These are phyloP conservation scores for Drosophila equinoxialis DNA, from an alignment of 1,140 invertebrate genomes.

Conservation along the genomic window DNA sequence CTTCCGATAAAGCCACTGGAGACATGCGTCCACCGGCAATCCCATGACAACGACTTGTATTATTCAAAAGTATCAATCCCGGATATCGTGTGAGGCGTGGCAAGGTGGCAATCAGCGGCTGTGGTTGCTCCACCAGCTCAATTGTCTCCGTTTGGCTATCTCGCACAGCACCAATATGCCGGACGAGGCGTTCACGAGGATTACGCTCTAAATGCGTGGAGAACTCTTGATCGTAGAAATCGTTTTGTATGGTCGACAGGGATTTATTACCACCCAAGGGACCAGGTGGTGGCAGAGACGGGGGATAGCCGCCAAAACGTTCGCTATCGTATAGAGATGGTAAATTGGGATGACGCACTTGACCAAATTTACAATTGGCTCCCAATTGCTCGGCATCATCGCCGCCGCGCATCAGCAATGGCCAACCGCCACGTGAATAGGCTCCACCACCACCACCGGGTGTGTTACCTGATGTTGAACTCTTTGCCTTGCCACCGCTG, in stretches of 20 bases:
- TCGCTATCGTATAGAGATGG: slow-evolving; percentile 68
- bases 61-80: slow-evolving; percentile 68
- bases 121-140: slow-evolving; percentile 50
- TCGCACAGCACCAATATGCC: slow-evolving; percentile 48
- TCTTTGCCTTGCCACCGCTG: not conserved
- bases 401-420: slow-evolving; percentile 22
- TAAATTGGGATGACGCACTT: slow-evolving; percentile 86
- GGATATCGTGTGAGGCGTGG: slow-evolving; percentile 63
- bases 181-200: slow-evolving; percentile 54
- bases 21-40: slow-evolving; percentile 84
- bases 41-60: slow-evolving; percentile 53
- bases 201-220: slow-evolving; percentile 84
- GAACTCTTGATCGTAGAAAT: slow-evolving; percentile 97
- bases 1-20: slow-evolving; percentile 86
- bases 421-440: slow-evolving; percentile 32
- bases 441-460: not conserved
- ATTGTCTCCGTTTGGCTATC: slow-evolving; percentile 67
- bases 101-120: slow-evolving; percentile 8
- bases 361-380: slow-evolving; percentile 85
- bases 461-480: not conserved
- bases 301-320: slow-evolving; percentile 59
- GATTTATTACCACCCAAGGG: slow-evolving; percentile 82
- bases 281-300: slow-evolving; percentile 86
- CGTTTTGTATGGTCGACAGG: slow-evolving; percentile 89
- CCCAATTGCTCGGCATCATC: slow-evolving; percentile 85